Base-by-base conservation (phyloP, 2,797 vertebrate species). In the Cyclura pinguis region DNA sequence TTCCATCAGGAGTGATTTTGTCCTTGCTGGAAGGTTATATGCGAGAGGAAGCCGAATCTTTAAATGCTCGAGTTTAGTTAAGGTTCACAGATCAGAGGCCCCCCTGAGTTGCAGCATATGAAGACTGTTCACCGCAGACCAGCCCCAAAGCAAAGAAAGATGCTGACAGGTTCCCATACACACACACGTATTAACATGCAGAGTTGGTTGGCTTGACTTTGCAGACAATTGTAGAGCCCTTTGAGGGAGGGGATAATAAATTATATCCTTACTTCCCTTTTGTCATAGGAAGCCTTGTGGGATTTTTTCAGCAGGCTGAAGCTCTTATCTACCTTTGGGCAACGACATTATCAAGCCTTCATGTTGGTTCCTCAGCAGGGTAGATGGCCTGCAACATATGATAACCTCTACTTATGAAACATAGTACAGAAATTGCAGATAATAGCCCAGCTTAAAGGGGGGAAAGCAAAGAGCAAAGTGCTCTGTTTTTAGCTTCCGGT, bases 371-470 rank as follows among this genome's bases (percentile, higher is more conserved):
- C 96, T 95, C 95, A 95, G 96, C 94, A 96, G 96, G 96, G 95
- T 93, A 95, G 94, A 93, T 95, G 93, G 96, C 96, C 96, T 97
- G 95, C 96, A 94, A 97, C 80, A 92, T 95, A 96, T 91, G 96
- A 97, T 97, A 97, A 97, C 96, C 96, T 97, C 96, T 96, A 95
- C 96, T 97, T 96, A 96, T 93, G 95, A 97, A 96, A 97, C 96
- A 93, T 93, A 94, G 96, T 95, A 94, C 95, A 96, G 96, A 96
- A 96, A 95, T 91, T 93, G 94, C 93, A 95, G 95, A 97, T 97
- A 97, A 97, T 96, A 93, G 93, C 91, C 87, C 89, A 92, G 95
- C 95, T 95, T 94, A 96, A 95, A 96, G 94, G 91, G 82, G 24
- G 95, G 94, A 93, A 95, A 94, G 95, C 94, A 94, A 95, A 96